phyloP scores from a whole-genome alignment of 35 echinoderm and acorn worm species.

The Heliocidaris tuberculata region DNA sequence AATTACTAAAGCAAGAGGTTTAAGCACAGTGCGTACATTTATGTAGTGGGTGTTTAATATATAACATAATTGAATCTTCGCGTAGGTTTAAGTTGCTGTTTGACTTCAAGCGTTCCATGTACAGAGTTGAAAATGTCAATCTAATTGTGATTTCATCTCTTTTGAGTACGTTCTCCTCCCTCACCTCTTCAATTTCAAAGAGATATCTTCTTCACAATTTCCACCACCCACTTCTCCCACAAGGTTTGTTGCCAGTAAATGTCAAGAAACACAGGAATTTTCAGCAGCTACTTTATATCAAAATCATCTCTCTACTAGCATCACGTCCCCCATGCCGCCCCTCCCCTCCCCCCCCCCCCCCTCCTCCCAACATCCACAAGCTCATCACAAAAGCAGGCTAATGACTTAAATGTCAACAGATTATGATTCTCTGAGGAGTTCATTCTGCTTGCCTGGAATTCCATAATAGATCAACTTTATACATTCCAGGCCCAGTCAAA shows the following conservation, averaged over 20 bases:
- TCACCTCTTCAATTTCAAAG: no score
- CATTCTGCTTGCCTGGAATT: neutral
- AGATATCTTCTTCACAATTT: neutral
- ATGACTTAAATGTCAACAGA: neutral
- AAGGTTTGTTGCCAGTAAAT: neutral
- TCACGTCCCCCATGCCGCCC: neutral
- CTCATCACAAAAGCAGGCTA: no score
- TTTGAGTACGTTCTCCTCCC: neutral
- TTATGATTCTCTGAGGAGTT: neutral
- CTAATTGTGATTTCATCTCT: neutral
- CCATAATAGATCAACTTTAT: neutral
- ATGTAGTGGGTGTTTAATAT: no score
- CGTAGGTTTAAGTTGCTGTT: no score
- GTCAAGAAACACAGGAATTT: neutral
- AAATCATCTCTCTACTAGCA: no score
- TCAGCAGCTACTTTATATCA: neutral
- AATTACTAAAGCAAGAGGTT: no score
- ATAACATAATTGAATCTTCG: no score
- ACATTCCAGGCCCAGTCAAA: neutral
- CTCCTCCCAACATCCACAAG: no score
- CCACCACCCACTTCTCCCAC: neutral
- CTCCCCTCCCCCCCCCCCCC: no score
- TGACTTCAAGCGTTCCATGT: no score
- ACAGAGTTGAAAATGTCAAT: no score
- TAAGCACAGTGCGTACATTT: no score